Evolutionary conservation across 2,888 invertebrate genomes (phyloP), one percentile per base, ranked within the genome.

Genomic region (Mycalesis mineus): DNA sequence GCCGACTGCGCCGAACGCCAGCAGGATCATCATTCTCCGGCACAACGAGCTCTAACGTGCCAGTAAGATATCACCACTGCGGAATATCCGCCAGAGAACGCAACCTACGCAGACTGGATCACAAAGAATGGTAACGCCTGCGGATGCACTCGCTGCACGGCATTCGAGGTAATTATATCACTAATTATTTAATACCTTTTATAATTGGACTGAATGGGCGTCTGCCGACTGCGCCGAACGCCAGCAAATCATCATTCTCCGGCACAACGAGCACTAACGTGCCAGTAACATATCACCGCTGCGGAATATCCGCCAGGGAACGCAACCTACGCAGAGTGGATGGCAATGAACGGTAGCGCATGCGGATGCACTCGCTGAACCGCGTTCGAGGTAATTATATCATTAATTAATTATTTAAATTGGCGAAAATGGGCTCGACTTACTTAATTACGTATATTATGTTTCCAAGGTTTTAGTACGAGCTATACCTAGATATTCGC

Each of bases 91-190:
- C 96, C 1, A 91, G 96, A 56, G 97, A 97, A 76, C 91, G 97
- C 64, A 97, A 97, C 82, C 87, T 96, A 60, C 92, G 97, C 50
- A 92, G 97, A 57, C 91, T 97, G 52, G 97, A 97, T 84, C 96
- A 96, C 81, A 97, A 97, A 80, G 97, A 97, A 80, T 90, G 97
- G 53, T 97, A 97, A 83, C 91, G 97, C 58, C 95, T 96, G 94
- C 91, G 97, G 70, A 97, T 97, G 97, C 97, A 97, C 80, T 95
- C 95, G 53, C 91, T 97, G 57, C 97, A 97, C 78, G 95, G 96
- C 97, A 13, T 97, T 97, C 82, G 95, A 96, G 92, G 96, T 95
- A 80, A 61, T 54, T 57, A 50, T 13, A 15, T 52, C 52, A 55
- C 52, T 52, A 42, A 40, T n/a, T n/a, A n/a, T n/a, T n/a, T n/a